Percentiles rank a stretch among this genome's conserved stretches.
Conservation (phyloP, 2,113 vertebrate genomes). For the Gallinago jamesoni region DNA sequence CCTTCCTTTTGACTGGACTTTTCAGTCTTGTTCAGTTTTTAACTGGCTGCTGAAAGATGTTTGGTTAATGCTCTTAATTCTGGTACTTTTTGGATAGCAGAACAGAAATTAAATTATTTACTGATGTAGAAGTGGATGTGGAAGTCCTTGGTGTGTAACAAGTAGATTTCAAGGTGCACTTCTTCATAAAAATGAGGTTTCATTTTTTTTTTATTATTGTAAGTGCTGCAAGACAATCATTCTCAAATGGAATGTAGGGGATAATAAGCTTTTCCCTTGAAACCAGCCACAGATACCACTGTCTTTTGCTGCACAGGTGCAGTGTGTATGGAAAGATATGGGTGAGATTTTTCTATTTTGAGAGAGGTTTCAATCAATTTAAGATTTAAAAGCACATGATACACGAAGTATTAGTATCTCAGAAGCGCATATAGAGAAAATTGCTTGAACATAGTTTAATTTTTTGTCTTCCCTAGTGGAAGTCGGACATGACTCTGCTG, state of each 20-base stretch:
- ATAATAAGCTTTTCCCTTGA: neutral
- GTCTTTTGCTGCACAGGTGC: neutral
- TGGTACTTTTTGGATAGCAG: neutral
- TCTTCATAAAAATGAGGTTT: neutral
- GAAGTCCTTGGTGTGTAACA: neutral
- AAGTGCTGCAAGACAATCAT: neutral
- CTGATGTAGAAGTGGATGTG: neutral
- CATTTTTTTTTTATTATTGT: neutral
- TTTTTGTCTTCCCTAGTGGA: neutral
- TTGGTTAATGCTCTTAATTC: neutral
- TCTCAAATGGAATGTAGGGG: neutral
- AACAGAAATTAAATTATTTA: neutral
- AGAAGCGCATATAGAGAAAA: neutral
- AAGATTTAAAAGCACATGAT: neutral
- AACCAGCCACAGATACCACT: neutral
- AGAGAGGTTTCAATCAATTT: neutral
- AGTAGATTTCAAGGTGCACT: neutral
- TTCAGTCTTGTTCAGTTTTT: neutral
- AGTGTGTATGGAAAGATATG: neutral
- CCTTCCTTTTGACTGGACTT: neutral
- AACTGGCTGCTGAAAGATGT: neutral
- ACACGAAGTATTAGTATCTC: neutral
- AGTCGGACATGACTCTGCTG: neutral
- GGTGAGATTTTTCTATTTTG: neutral
- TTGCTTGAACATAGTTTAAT: neutral